Evolutionary conservation across 30 jellyfish, hydroid and myxozoan genomes (phyloP), one percentile per base, ranked within the genome.

Genomic region (Rhopilema esculentum): DNA sequence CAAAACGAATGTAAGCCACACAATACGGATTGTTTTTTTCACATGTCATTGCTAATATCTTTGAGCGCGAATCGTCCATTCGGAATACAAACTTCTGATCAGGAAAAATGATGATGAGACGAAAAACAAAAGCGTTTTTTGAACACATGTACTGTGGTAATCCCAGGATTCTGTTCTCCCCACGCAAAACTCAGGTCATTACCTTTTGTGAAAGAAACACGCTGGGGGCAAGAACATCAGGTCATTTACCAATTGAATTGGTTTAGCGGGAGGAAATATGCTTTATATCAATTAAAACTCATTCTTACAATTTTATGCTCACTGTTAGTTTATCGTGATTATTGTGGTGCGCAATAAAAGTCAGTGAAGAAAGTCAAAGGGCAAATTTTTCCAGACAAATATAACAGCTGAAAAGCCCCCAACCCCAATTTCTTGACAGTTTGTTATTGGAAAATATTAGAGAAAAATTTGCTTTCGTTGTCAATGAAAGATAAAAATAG

Each of bases 41-140:
- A 75, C 94, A 85, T 85, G 94, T 85, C 94, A 85, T 69, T 57
- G 94, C 94, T 85, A 85, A 85, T 85, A 63, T 85, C 94, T 64
- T 74, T 85, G 71, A 85, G 88, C 66, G 88, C 73, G 88, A 75
- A 6, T 49, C 71, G 77, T 20, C 75, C 94, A 85, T 85, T 85
- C 76, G 94, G 80, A 85, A 85, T 66, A 85, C 94, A 85, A 85
- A 85, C 94, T 74, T 65, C 51, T 66, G 72, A 73, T 57, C 85
- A 85, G 79, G 28, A 84, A 79, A 74, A 75, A 49, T 22, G 32
- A 33, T 65, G 77, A 85, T 66, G 88, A 85, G 84, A 28, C 69
- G n/a, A 19, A 18, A 16, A 73, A 85, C 94, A 85, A 85, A 85
- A 64, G 94, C 88, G 69, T 85, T 61, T 75, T 18, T 85, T 74